Base-by-base conservation (phyloP, 2,888 invertebrate genomes). In the Petrolisthes manimaculis region DNA sequence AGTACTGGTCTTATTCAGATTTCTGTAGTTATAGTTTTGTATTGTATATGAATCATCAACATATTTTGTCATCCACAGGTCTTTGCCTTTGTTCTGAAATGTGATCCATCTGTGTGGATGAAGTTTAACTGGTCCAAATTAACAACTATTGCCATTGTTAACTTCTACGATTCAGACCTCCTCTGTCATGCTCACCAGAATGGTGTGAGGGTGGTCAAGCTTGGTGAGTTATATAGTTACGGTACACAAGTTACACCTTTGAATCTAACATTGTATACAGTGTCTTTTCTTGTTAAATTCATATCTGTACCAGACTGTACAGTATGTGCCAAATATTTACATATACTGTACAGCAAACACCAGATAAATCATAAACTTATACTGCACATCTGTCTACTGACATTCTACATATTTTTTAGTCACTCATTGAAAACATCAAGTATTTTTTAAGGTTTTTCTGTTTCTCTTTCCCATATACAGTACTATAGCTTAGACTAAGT, bases 111-210 rank as follows among this genome's bases (percentile, higher is more conserved):
- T n/a, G 86, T 89, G 61, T 92, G 92, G 92, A 89, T 75, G n/a
- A 92, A 91, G 77, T 93, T 93, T 91, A 92, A 93, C 91, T 93
- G 93, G 93, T 89, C 91, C 51, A 93, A 92, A 90, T 91, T 93
- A 53, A 93, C 93, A 1, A 93, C 93, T 0, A 92, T 93, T 14
- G 93, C 93, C 0, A 92, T 92, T 91, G 92, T 92, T 56, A 92
- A 93, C 37, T 93, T 92, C 86, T 86, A 92, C 54, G 93, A 93
- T 89, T 86, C 90, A 3, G 90, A 92, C 3, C 91, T 93, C n/a
- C 92, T 93, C 91, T 93, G 93, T 88, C 91, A 91, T 82, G 93
- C 93, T 3, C 93, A 93, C 90, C 91, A 92, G 56, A 91, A 92
- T 81, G 92, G 92, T 6, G 92, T 92, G 53, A 91, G 92, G 56